Base-by-base conservation (phyloP, 2,113 vertebrate species). In the Sapayoa aenigma region DNA sequence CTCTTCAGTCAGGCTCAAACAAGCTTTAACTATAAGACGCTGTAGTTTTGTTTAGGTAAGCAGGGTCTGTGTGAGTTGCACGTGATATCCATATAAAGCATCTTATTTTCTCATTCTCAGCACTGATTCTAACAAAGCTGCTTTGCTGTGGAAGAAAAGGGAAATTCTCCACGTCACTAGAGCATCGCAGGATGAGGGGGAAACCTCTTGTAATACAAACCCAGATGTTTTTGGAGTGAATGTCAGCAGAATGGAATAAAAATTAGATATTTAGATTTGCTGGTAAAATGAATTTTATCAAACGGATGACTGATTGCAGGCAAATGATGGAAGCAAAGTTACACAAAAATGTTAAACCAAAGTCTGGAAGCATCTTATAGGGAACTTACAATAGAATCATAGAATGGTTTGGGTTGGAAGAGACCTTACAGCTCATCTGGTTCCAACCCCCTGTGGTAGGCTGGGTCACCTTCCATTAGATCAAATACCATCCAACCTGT, bases 401-500 rank as follows among this genome's bases (percentile, higher is more conserved):
- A 25, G 17, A 63, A n/a, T 31, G 21, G 10, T 33, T 71, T 77
- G 49, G 14, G 10, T 33, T 56, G 31, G 41, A 49, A 90, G 9
- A 2, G 5, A 56, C 31, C 15, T 63, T 63, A 44, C 37, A 77
- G 3, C 33, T 42, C 22, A 42, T 14, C 15, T n/a, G 5, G 2
- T 82, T n/a, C 33, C 33, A 52, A 4, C 1, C 1, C 12, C 10
- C 10, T 67, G 12, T 28, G 39, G 30, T 31, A 11, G 30, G 41
- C 49, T 69, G 14, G 35, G 31, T 33, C 35, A 49, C 2, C 6
- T 84, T 49, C 8, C 18, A 14, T 18, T 14, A 3, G 23, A 13
- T 42, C 63, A 71, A 49, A 19, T 3, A 35, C 12, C 0, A 0
- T 21, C 14, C 65, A 71, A 0, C 6, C 62, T 55, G 53, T 39